Evolutionary conservation across 2,797 vertebrate species (phyloP), one percentile per base, ranked within the genome.

Genomic region (Eulemur albifrons): DNA sequence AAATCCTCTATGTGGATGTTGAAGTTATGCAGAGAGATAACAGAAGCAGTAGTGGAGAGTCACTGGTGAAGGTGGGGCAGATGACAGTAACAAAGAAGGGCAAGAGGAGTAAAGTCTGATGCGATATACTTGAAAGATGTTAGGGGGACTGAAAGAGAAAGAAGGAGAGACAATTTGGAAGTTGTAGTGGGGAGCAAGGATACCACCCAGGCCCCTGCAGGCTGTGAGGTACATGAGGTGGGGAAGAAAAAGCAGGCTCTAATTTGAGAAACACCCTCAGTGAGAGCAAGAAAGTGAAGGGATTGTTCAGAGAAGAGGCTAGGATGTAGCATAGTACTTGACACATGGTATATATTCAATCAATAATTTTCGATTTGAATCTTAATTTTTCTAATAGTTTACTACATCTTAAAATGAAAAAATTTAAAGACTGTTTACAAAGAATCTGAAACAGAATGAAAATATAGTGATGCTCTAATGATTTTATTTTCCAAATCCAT

Each of bases 361-460:
- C 21, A 81, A 2, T 48, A 81, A 79, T 63, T 92, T 86, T 50
- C 38, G 80, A 59, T 79, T 45, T 61, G 50, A 95, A 92, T 69
- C 59, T 91, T 59, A 50, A 88, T 61, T 90, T 93, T 92, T 83
- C 81, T 38, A 88, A 48, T 30, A 63, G 27, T 67, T 32, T 43
- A 67, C 52, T 32, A 43, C 38, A 63, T 65, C 54, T 70, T 93
- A 89, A 87, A 79, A 82, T 54, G 43, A 35, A 72, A 84, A 38
- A 48, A 45, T 25, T 52, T 70, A 30, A 67, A 95, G 65, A 25
- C 76, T 82, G 83, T 93, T 86, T 89, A 83, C 45, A 94, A 84
- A 84, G 84, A 90, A 61, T 93, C 50, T 94, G 86, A 89, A 93
- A 91, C 45, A 97, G 59, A 92, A 95, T 76, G 87, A 90, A 95